phyloP scores from a whole-genome alignment of 2,113 vertebrate genomes.

The Colistium nudipinnis region DNA sequence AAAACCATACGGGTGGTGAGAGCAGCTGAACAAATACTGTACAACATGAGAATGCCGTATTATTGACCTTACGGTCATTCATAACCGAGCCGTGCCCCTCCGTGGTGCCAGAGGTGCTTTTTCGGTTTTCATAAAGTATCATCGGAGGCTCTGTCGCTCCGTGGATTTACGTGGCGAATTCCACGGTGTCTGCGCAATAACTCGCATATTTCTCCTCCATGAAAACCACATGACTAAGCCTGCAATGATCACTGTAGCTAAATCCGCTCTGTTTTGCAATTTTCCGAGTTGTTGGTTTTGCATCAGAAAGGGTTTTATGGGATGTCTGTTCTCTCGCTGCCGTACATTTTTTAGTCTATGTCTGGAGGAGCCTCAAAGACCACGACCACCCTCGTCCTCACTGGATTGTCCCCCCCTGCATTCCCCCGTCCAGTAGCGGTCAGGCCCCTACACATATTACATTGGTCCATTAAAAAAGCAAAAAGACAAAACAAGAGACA shows the following conservation, averaged over 20 bases:
- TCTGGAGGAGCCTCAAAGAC: slow-evolving; percentile 9
- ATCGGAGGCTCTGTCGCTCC: not conserved
- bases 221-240: slow-evolving; percentile 39
- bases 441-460: too few relatives aligned
- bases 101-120: not conserved
- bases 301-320: slow-evolving; percentile 16
- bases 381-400: too few relatives aligned
- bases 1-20: not conserved
- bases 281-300: slow-evolving; percentile 21
- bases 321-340: not conserved
- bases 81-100: not conserved
- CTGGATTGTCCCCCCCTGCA: too few relatives aligned
- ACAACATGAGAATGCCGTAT: not conserved
- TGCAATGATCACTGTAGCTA: slow-evolving; percentile 44
- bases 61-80: slow-evolving; percentile 2
- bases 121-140: slow-evolving; percentile 29
- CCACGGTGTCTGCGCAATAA: slow-evolving; percentile 48
- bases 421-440: too few relatives aligned
- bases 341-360: slow-evolving; percentile 10
- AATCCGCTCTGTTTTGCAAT: slow-evolving; percentile 4
- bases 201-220: slow-evolving; percentile 30
- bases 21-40: slow-evolving; percentile 44
- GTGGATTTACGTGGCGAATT: slow-evolving; percentile 54
- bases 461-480: too few relatives aligned
- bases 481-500: not conserved